A percentile compares a stretch with the other conserved stretches of the same genome.
Evolutionary conservation across 2,113 vertebrate species (phyloP).

Genomic region (Pongo pygmaeus): DNA sequence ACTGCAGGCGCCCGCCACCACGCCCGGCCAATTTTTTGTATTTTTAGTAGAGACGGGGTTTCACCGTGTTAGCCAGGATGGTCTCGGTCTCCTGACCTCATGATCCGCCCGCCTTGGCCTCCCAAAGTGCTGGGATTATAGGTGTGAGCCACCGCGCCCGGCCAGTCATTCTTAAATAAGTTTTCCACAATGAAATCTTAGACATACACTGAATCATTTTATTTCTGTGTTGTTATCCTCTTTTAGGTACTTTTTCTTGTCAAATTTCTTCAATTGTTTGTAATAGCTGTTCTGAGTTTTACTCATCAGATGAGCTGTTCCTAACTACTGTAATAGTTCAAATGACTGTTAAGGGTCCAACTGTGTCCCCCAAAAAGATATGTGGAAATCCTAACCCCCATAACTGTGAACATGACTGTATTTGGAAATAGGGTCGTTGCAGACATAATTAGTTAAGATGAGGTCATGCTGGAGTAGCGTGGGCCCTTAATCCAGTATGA

Average conservation of each 20-base stretch:
- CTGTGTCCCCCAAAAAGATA: not conserved
- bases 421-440: not conserved
- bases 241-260: slow-evolving; percentile 10
- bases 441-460: not conserved
- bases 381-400: not conserved
- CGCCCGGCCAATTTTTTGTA: too few species aligned
- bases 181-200: slow-evolving; percentile 12
- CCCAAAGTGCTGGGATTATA: too few species aligned
- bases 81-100: too few species aligned
- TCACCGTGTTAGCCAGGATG: too few species aligned
- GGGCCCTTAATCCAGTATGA: not conserved
- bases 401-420: not conserved
- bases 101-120: too few species aligned
- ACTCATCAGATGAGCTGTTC: not conserved
- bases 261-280: slow-evolving; percentile 33
- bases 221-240: slow-evolving; percentile 35
- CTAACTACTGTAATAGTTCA: not conserved
- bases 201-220: slow-evolving; percentile 14
- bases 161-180: too few species aligned
- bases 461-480: not conserved
- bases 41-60: too few species aligned
- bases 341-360: not conserved
- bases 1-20: too few species aligned
- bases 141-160: too few species aligned
- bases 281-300: slow-evolving; percentile 10